Base-by-base conservation (phyloP, 2,888 invertebrate genomes). In the Sycophila texana region DNA sequence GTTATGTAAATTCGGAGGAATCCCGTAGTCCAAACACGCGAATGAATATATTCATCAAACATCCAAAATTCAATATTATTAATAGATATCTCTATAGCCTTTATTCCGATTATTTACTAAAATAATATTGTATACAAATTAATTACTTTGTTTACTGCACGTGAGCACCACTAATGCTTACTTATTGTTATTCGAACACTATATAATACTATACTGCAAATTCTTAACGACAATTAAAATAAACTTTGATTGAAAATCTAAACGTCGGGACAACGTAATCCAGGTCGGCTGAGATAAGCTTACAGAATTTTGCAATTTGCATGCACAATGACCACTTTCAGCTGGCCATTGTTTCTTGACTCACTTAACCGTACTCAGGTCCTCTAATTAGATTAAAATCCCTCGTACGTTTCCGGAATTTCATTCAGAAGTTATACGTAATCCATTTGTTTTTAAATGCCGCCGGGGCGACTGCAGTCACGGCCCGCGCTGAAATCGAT, bases 331-430 rank as follows among this genome's bases (percentile, higher is more conserved):
- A 55, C 20, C 16, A 55, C 13, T n/a, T 39, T 10, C 53, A 39
- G 16, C 4, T 55, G 20, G 53, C 14, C n/a, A n/a, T 47, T 30
- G n/a, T 10, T 13, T 16, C 10, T 18, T 53, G n/a, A 14, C 20
- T n/a, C 65, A 20, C 30, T 10, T 14, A 12, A n/a, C 53, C 26
- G 39, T 39, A 4, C 16, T 55, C 63, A 39, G 53, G 53, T 55
- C 55, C 65, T 73, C 26, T 73, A 73, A 73, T 73, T 55, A 53
- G 20, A 55, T 53, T 63, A 30, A 12, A 72, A 53, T 53, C n/a
- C n/a, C 20, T 71, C n/a, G 72, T 20, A 14, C 20, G 13, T 26
- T 14, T 18, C 49, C 51, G 16, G 20, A 72, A 51, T 60, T 30
- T 51, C 5, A 26, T 30, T 61, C 18, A 3, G 14, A 53, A 53